A percentile compares a stretch with the other conserved stretches of the same genome.
phyloP scores from a whole-genome alignment of 2,113 vertebrate genomes.

The Microcebus ravelobensis region DNA sequence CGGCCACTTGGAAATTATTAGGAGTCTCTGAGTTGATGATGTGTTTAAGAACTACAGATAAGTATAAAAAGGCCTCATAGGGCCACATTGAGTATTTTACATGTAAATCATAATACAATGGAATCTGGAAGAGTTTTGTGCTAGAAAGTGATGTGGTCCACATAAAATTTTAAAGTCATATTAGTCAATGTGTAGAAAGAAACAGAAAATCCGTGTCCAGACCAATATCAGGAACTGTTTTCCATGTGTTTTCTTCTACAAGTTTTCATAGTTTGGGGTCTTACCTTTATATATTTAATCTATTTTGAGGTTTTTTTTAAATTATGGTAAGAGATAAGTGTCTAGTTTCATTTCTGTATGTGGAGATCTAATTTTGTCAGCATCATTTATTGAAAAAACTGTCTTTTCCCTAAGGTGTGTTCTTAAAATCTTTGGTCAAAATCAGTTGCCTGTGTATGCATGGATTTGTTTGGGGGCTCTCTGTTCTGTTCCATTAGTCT shows the following conservation, averaged over 20 bases:
- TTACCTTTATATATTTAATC: not conserved
- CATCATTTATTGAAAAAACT: not conserved
- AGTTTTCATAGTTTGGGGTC: not conserved
- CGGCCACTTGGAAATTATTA: not conserved
- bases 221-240: not conserved
- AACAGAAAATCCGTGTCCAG: not conserved
- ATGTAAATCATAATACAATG: not conserved
- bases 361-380: not conserved
- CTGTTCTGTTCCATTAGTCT: not conserved
- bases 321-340: not conserved
- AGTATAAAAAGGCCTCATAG: not conserved
- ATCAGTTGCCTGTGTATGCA: not conserved
- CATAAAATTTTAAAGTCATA: not conserved
- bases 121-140: not conserved
- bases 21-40: not conserved
- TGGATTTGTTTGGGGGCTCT: not conserved
- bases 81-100: not conserved
- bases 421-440: not conserved
- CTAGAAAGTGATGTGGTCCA: not conserved
- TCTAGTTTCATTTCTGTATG: not conserved
- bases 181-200: not conserved
- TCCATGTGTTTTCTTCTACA: not conserved
- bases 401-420: not conserved
- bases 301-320: not conserved
- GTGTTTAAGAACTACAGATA: not conserved